A percentile compares a stretch with the other conserved stretches of the same genome.
Evolutionary conservation across 53 echinoderm and acorn worm species (phyloP).

Genomic region (Arbacia lixula): DNA sequence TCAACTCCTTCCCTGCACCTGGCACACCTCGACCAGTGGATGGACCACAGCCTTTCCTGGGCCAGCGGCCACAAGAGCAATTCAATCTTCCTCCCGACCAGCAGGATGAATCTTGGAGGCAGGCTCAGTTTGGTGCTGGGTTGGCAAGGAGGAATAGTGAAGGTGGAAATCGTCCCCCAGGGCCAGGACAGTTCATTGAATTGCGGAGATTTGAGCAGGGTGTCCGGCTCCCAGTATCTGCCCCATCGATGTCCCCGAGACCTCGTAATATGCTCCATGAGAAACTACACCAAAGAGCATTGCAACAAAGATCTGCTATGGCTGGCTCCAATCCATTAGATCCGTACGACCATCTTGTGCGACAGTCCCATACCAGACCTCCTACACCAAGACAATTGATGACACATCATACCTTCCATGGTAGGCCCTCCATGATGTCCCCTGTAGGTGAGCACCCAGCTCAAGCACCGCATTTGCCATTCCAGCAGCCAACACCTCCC

Average conservation of each 20-base stretch:
- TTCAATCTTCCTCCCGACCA: constrained; percentile 22
- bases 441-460: constrained; percentile 61
- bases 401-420: constrained; percentile 54
- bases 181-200: constrained; percentile 65
- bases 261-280: constrained; percentile 77
- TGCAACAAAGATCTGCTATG: constrained; percentile 40
- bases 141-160: constrained; percentile 51
- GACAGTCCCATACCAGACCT: constrained; percentile 68
- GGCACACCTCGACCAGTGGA: constrained; percentile 69
- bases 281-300: constrained; percentile 71
- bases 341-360: constrained; percentile 86
- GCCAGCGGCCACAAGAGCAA: constrained; percentile 44
- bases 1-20: constrained; percentile 40
- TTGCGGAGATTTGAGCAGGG: constrained; percentile 44
- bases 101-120: constrained; percentile 63
- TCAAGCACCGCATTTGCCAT: constrained; percentile 51
- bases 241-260: constrained; percentile 55
- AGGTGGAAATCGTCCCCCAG: constrained; percentile 24
- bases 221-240: constrained; percentile 44
- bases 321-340: constrained; percentile 77
- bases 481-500: constrained; percentile 49
- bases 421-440: constrained; percentile 54
- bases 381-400: constrained; percentile 53
- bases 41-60: constrained; percentile 53
- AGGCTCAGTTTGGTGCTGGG: constrained; percentile 54